Conservation (phyloP, 2,113 vertebrate species). For the Gallinago paraguaiae region DNA sequence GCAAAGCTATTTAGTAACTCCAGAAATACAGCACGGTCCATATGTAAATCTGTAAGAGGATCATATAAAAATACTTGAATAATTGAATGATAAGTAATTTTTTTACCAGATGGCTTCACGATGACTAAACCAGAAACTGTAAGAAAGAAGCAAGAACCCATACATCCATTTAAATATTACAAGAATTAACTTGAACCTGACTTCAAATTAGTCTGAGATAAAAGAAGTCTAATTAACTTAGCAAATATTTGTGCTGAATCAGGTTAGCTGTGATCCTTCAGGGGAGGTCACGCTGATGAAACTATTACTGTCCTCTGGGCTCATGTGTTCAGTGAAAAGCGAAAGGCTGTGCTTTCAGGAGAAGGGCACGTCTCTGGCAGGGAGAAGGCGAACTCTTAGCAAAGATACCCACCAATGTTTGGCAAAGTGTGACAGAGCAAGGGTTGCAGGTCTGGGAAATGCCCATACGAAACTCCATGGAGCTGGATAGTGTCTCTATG, state of each 20-base stretch:
- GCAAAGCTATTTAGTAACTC: neutral
- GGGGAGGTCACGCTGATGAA: neutral
- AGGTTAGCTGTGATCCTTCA: neutral
- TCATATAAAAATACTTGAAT: neutral
- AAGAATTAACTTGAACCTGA: neutral
- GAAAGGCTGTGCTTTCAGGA: neutral
- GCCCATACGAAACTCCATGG: neutral
- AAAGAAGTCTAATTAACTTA: neutral
- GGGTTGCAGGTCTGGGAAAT: neutral
- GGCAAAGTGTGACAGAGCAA: neutral
- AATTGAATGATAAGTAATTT: neutral
- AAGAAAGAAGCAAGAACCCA: neutral
- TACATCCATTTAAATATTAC: neutral
- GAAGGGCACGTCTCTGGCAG: neutral
- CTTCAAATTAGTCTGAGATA: neutral
- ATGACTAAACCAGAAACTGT: neutral
- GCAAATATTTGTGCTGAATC: conserved; percentile 44
- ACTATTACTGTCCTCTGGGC: neutral
- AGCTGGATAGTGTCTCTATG: neutral
- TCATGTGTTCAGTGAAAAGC: neutral
- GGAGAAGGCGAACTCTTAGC: neutral
- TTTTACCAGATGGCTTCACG: neutral
- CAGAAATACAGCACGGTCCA: neutral
- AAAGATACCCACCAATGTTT: neutral
- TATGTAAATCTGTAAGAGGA: neutral